These are phyloP conservation scores for Stegostoma tigrinum DNA, from an alignment of 2,113 vertebrate genomes.

Conservation along the genomic window DNA sequence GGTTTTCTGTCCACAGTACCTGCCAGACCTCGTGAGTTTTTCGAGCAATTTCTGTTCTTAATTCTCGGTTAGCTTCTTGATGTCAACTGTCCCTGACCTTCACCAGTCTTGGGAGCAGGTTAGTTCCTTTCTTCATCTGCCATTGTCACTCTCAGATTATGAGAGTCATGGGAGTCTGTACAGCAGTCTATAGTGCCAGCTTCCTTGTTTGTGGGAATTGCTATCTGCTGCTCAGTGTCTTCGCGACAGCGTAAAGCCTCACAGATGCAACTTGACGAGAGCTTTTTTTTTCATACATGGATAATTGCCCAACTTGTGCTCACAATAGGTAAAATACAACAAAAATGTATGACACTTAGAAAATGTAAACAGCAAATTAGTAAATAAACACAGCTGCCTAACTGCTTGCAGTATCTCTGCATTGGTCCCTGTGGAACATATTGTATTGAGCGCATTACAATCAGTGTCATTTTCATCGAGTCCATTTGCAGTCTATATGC, in stretches of 20 bases:
- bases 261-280: background rate
- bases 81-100: background rate
- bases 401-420: background rate
- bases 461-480: background rate
- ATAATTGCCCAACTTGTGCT: background rate
- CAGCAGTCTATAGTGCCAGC: background rate
- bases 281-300: background rate
- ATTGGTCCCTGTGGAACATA: background rate
- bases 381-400: constrained; percentile 26
- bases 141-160: background rate
- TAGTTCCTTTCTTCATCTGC: background rate
- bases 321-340: background rate
- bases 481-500: background rate
- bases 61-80: background rate
- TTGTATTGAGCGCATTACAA: background rate
- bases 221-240: background rate
- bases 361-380: constrained; percentile 21
- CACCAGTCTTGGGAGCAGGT: background rate
- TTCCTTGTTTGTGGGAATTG: background rate
- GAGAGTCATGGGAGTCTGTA: background rate
- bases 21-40: no score
- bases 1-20: no score
- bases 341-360: background rate
- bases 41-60: no score
- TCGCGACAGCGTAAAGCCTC: background rate